Percentiles rank a stretch among this genome's conserved stretches.
phyloP scores from a whole-genome alignment of 1,140 invertebrate species.

The Popillia japonica region DNA sequence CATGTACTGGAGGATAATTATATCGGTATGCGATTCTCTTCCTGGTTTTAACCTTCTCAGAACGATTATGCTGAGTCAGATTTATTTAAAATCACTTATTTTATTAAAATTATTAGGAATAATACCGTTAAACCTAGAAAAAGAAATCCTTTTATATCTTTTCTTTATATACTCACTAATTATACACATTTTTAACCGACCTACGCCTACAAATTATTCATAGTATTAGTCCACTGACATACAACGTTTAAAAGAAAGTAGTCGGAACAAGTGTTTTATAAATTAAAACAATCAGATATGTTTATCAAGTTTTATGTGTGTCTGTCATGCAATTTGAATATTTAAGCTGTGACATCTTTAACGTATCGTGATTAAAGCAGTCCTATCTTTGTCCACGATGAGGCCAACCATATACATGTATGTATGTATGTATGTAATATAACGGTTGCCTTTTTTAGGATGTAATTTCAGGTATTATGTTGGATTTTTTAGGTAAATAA shows the following conservation, averaged over 20 bases:
- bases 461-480: too few species aligned
- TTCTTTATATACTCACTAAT: not conserved
- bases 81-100: not conserved
- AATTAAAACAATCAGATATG: conserved; percentile 24
- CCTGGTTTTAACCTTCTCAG: conserved; percentile 7
- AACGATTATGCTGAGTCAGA: not conserved
- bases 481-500: too few species aligned
- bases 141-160: not conserved
- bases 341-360: conserved; percentile 22
- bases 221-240: not conserved
- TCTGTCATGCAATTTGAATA: conserved; percentile 21
- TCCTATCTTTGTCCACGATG: not conserved
- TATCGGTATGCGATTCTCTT: not conserved
- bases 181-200: not conserved
- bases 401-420: too few species aligned
- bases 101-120: not conserved
- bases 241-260: conserved; percentile 16
- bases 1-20: conserved; percentile 3
- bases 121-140: not conserved
- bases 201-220: conserved; percentile 23
- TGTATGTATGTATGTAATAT: too few species aligned
- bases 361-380: not conserved
- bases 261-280: conserved; percentile 18
- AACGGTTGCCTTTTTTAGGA: too few species aligned
- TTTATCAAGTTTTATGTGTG: conserved; percentile 18